phyloP scores from a whole-genome alignment of 2,797 vertebrate genomes.

The Ficedula albicollis region DNA sequence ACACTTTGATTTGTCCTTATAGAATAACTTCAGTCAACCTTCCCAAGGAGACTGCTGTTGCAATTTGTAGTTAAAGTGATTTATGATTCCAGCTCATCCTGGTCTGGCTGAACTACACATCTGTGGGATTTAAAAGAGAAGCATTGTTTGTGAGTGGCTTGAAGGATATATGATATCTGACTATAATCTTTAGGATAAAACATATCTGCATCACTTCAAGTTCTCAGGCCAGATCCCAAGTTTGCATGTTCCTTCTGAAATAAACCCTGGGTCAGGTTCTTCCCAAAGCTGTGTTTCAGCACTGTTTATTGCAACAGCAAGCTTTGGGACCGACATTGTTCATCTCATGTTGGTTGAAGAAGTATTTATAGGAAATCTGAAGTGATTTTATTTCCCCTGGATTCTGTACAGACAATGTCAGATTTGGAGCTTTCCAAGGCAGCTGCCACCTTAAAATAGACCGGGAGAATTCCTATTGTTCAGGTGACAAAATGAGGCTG shows the following conservation, averaged over 20 bases:
- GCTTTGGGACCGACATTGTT: not conserved
- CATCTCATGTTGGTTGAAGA: not conserved
- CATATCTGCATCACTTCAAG: not conserved
- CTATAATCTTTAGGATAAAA: not conserved
- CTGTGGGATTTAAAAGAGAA: not conserved
- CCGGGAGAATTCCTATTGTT: constrained; percentile 2
- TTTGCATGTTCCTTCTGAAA: not conserved
- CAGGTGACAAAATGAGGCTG: constrained; percentile 41
- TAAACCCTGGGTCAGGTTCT: not conserved
- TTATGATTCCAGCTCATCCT: not conserved
- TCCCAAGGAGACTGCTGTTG: not conserved
- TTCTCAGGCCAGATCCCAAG: not conserved
- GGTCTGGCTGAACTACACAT: not conserved
- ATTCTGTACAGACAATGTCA: not conserved
- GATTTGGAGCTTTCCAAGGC: not conserved
- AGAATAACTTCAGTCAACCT: not conserved
- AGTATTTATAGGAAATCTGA: not conserved
- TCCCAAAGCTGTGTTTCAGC: not conserved
- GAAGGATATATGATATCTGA: not conserved
- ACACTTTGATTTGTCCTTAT: not conserved
- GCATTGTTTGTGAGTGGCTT: not conserved
- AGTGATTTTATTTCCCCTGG: not conserved
- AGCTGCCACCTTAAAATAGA: constrained; percentile 10
- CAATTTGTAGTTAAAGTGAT: not conserved
- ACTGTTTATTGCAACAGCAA: not conserved